A percentile compares a stretch with the other conserved stretches of the same genome.
Evolutionary conservation across 2,113 vertebrate species (phyloP).

Genomic region (Charina bottae): DNA sequence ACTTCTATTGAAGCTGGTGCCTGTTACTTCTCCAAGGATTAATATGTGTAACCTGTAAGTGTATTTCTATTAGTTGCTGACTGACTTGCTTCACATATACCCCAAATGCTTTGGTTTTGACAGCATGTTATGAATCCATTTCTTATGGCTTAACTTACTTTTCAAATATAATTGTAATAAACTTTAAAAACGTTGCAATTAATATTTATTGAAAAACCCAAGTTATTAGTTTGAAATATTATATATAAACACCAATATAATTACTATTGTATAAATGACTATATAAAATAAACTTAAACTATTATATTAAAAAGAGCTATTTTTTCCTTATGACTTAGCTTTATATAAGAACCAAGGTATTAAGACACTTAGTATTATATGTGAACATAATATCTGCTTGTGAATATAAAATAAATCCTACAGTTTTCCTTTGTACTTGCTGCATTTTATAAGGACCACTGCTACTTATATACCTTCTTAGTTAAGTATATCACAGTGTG

Average conservation of each 20-base stretch:
- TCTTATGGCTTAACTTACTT: neutral
- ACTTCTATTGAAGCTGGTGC: slow-evolving; percentile 88
- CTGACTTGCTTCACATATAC: neutral
- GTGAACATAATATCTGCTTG: neutral
- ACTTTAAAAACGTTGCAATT: neutral
- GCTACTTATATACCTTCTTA: neutral
- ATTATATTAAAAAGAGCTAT: neutral
- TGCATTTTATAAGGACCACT: neutral
- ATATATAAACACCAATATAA: neutral
- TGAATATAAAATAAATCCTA: neutral
- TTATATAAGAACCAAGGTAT: neutral
- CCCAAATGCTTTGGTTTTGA: neutral
- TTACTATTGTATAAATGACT: neutral
- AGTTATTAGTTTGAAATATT: neutral
- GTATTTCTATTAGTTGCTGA: neutral
- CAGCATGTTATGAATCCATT: neutral
- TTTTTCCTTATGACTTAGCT: neutral
- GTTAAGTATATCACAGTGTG: neutral
- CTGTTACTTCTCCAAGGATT: slow-evolving; percentile 82
- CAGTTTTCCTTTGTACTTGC: neutral
- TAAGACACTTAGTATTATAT: neutral
- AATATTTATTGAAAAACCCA: neutral
- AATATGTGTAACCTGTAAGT: slow-evolving; percentile 89
- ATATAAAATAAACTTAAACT: neutral
- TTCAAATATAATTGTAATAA: neutral